Evolutionary conservation across 2,888 invertebrate species (phyloP).

Genomic region (Unio delphinus): DNA sequence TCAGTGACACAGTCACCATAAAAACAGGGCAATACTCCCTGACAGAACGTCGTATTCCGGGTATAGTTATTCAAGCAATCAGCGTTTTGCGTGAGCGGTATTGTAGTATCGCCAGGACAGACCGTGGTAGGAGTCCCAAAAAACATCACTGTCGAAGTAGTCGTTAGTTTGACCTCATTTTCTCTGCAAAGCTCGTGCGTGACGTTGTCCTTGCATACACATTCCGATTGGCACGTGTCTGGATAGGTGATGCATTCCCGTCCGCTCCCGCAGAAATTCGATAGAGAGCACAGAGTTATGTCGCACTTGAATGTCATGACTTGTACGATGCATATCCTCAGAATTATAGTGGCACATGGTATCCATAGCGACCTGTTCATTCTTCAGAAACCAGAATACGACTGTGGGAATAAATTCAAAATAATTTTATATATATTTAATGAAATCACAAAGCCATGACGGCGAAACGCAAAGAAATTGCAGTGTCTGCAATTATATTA

Average conservation of each 20-base stretch:
- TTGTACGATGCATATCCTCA: no score
- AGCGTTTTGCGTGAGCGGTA: neutral
- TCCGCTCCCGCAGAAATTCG: slow-evolving; percentile 15
- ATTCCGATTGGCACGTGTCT: slow-evolving; percentile 13
- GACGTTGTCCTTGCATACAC: slow-evolving; percentile 15
- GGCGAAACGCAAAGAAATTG: no score
- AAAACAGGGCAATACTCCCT: slow-evolving; percentile 3
- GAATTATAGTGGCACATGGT: no score
- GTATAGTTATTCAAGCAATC: neutral
- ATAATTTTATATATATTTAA: no score
- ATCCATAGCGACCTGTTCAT: no score
- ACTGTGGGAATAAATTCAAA: no score
- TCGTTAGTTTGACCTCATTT: no score
- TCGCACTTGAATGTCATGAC: slow-evolving; percentile 5
- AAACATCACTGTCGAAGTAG: no score
- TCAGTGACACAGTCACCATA: slow-evolving; percentile 13
- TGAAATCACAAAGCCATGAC: no score
- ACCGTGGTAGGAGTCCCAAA: no score
- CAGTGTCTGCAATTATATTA: no score
- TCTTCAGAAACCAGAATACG: no score
- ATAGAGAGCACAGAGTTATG: slow-evolving; percentile 16
- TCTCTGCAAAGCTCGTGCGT: slow-evolving; percentile 12
- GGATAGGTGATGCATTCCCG: slow-evolving; percentile 12
- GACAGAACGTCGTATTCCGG: neutral
- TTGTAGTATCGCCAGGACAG: neutral